Evolutionary conservation across 2,113 vertebrate species (phyloP).

Genomic region (Dipodomys ordii): DNA sequence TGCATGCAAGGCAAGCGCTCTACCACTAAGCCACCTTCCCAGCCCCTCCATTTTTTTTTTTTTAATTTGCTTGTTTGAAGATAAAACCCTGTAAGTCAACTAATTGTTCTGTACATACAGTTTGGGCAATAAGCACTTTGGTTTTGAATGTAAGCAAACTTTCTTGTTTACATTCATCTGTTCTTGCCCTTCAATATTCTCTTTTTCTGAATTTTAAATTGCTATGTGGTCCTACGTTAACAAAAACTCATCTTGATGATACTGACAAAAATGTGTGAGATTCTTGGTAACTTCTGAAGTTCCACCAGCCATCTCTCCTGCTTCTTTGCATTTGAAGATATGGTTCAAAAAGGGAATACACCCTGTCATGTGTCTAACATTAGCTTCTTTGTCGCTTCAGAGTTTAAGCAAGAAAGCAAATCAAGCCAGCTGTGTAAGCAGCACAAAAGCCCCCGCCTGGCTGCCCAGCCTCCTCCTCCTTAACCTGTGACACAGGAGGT

Average conservation of each 20-base stretch:
- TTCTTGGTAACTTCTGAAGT: constrained; percentile 16
- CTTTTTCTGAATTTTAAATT: constrained; percentile 44
- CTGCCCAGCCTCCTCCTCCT: constrained; percentile 5
- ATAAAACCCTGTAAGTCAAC: constrained; percentile 24
- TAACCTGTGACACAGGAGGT: constrained; percentile 39
- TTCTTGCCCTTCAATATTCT: too few species aligned
- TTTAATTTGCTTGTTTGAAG: neutral
- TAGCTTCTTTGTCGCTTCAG: constrained; percentile 55
- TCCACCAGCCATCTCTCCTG: neutral
- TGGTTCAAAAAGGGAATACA: constrained; percentile 52
- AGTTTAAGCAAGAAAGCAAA: constrained; percentile 74
- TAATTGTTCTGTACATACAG: constrained; percentile 16
- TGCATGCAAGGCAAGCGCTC: too few species aligned
- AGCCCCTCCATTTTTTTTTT: too few species aligned
- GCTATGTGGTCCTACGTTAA: neutral
- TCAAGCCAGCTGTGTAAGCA: constrained; percentile 70
- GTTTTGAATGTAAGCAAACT: constrained; percentile 22
- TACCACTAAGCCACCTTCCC: too few species aligned
- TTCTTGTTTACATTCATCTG: too few species aligned
- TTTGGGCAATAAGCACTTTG: constrained; percentile 25
- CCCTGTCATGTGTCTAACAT: constrained; percentile 53
- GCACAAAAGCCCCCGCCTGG: constrained; percentile 35
- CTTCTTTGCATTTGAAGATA: constrained; percentile 58
- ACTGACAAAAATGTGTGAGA: neutral
- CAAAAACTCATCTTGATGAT: constrained; percentile 30